Evolutionary conservation across 2,113 vertebrate species (phyloP), one percentile per base, ranked within the genome.

Genomic region (Tachysurus vachellii): DNA sequence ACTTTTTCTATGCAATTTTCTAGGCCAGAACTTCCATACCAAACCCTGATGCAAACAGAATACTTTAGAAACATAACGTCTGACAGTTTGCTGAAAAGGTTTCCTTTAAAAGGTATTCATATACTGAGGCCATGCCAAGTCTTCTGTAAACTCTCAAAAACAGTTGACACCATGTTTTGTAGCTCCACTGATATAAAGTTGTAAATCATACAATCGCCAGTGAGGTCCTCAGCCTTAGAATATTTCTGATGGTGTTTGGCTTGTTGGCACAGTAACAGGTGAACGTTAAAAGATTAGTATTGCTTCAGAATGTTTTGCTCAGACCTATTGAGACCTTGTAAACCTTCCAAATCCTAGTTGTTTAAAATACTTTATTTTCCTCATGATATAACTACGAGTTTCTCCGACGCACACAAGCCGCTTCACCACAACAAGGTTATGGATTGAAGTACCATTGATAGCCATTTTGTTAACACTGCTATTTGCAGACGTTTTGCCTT

Each of bases 201-300:
- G 36, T 26, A 50, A 50, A 44, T 19, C 31, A 21, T 53, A 50
- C 50, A 66, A 82, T 82, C 61, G 23, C 54, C 28, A 23, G 10
- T 36, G 79, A 81, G 21, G 28, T 81, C 17, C 79, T 57, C 42
- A 2, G 54, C 54, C 54, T 81, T 81, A 31, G 54, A 81, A 81
- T 81, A 54, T 81, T 59, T 14, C 79, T 81, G 56, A 59, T 59
- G 16, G 28, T 21, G 79, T 59, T 80, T 56, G 59, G 8, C 17
- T 42, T 59, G 79, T 59, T 42, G 56, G 8, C 12, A 21, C 16
- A 81, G 11, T 36, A 23, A 81, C 5, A 2, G 56, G 31, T 42
- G 28, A 81, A 81, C 59, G 19, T 23, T 81, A 31, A 81, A 42
- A 12, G 56, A 59, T 36, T 31, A 36, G 16, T 80, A 21, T 57